These are phyloP conservation scores for Plagodis pulveraria DNA, from an alignment of 2,888 invertebrate species.

Conservation along the genomic window DNA sequence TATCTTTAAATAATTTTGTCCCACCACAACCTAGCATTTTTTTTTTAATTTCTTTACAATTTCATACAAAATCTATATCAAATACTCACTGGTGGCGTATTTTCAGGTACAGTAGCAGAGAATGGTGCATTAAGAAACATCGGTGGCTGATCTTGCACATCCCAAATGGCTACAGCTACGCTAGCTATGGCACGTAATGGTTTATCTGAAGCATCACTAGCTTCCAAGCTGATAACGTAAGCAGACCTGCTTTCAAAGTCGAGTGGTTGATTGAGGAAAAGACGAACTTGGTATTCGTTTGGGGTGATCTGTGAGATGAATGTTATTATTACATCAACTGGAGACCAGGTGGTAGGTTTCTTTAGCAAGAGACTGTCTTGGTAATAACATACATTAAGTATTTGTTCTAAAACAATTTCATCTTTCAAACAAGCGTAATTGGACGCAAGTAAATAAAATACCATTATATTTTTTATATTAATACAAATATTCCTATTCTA, in stretches of 20 bases:
- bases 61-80: too few species aligned
- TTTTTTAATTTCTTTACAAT: too few species aligned
- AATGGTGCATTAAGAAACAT: constrained; percentile 92
- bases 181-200: constrained; percentile 88
- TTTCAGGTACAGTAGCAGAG: constrained; percentile 90
- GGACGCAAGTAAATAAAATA: too few species aligned
- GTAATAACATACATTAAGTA: not conserved
- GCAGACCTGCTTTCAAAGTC: constrained; percentile 92
- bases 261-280: constrained; percentile 87
- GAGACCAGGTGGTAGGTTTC: too few species aligned
- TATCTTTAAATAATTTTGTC: too few species aligned
- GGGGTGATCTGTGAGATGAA: constrained; percentile 81
- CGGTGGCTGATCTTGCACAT: constrained; percentile 94
- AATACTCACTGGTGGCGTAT: constrained; percentile 85
- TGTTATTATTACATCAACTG: not conserved
- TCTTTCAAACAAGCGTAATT: too few species aligned
- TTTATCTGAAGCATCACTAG: constrained; percentile 87
- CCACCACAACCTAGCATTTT: too few species aligned
- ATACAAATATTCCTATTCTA: too few species aligned
- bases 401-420: not conserved
- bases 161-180: constrained; percentile 90
- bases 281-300: constrained; percentile 88
- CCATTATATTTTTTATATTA: too few species aligned
- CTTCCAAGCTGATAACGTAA: constrained; percentile 88
- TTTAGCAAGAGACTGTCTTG: not conserved